A percentile compares a stretch with the other conserved stretches of the same genome.
These are phyloP conservation scores for Cyclargus thomasi DNA, from an alignment of 1,140 invertebrate genomes.

Conservation along the genomic window DNA sequence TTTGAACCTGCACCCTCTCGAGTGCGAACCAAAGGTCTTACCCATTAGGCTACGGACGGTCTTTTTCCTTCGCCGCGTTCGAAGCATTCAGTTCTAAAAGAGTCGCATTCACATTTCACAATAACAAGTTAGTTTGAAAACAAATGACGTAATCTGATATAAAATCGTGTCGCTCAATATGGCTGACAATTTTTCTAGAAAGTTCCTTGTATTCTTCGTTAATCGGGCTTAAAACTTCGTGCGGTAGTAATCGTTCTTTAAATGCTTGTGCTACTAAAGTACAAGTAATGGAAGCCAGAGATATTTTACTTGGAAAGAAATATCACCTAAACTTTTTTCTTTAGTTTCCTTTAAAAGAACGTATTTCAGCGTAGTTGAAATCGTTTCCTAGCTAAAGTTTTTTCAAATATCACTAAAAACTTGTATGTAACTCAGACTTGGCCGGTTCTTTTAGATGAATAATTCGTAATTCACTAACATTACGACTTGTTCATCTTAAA, in stretches of 20 bases:
- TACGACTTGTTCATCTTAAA: no score
- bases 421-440: no score
- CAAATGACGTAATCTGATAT: neutral
- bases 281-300: neutral
- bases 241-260: neutral
- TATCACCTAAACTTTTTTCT: neutral
- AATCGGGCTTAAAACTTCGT: neutral
- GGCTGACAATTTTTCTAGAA: neutral
- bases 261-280: neutral
- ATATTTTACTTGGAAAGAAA: neutral
- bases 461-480: no score
- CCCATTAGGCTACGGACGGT: no score
- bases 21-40: no score
- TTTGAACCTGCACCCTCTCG: no score
- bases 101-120: no score
- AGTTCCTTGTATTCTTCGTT: neutral
- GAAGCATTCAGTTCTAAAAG: no score
- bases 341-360: neutral
- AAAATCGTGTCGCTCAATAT: neutral
- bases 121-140: neutral
- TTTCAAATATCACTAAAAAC: no score
- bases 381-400: neutral
- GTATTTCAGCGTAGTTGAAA: neutral
- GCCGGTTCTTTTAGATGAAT: no score
- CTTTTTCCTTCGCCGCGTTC: no score